These are phyloP conservation scores for Lobophora halterata DNA, from an alignment of 2,888 invertebrate genomes.

Conservation along the genomic window DNA sequence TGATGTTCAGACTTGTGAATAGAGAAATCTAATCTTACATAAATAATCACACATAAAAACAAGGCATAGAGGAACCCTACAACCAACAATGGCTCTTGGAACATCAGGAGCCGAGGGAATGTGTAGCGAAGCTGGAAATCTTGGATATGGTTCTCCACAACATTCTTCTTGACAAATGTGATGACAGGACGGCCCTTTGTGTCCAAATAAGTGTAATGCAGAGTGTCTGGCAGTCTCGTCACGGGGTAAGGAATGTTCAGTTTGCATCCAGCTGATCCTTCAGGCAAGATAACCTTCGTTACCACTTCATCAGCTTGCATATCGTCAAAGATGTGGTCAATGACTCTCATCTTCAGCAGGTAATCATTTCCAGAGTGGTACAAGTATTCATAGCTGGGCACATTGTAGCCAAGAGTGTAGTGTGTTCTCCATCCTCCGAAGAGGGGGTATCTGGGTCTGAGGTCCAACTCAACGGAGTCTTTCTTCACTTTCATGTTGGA, in stretches of 20 bases:
- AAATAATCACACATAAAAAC: conserved; percentile 95
- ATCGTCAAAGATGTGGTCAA: conserved; percentile 98
- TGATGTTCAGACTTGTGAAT: conserved; percentile 86
- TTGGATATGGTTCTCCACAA: conserved; percentile 98
- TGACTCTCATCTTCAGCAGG: conserved; percentile 93
- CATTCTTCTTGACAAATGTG: conserved; percentile 88
- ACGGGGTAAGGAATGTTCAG: conserved; percentile 91
- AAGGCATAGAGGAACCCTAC: conserved; percentile 93
- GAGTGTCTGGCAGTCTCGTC: conserved; percentile 85
- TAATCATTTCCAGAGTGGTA: conserved; percentile 90
- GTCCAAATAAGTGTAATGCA: conserved; percentile 97
- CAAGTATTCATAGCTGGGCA: conserved; percentile 98
- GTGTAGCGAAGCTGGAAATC: conserved; percentile 94
- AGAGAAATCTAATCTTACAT: conserved; percentile 97
- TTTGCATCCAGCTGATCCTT: conserved; percentile 92
- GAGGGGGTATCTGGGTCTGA: conserved; percentile 97
- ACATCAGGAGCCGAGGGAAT: conserved; percentile 91
- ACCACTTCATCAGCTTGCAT: conserved; percentile 95
- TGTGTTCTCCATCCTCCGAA: conserved; percentile 99
- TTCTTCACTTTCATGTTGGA: conserved; percentile 93
- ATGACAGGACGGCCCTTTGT: conserved; percentile 95
- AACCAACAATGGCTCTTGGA: conserved; percentile 96
- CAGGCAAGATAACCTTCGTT: conserved; percentile 95
- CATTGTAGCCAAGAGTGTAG: conserved; percentile 97
- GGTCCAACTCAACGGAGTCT: conserved; percentile 96